Conservation (phyloP, 2,113 vertebrate species). For the Epinephelus moara region DNA sequence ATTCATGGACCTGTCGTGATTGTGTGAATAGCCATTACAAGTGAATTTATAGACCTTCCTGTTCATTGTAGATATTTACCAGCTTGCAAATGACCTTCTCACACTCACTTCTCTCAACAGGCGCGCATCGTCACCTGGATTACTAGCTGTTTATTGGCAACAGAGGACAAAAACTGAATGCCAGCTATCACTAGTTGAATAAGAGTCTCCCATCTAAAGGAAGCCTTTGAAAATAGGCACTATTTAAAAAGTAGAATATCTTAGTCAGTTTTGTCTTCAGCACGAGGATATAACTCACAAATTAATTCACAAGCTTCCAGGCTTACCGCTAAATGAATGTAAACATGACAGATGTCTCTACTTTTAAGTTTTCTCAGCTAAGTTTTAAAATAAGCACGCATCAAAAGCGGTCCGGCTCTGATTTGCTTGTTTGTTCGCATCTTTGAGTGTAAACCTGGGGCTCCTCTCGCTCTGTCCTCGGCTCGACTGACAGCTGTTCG, state of each 20-base stretch:
- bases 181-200: slow-evolving; percentile 1
- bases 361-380: neutral
- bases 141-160: slow-evolving; percentile 40
- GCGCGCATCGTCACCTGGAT: slow-evolving; percentile 22
- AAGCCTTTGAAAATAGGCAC: neutral
- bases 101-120: slow-evolving; percentile 21
- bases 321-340: neutral
- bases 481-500: slow-evolving; percentile 70
- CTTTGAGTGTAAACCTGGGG: slow-evolving; percentile 47
- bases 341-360: slow-evolving; percentile 20
- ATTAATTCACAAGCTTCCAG: neutral
- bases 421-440: slow-evolving; percentile 47
- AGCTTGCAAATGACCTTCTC: slow-evolving; percentile 42
- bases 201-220: neutral
- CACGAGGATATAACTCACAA: neutral
- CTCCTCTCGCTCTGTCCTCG: slow-evolving; percentile 42
- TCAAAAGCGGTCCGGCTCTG: neutral
- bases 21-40: slow-evolving; percentile 36
- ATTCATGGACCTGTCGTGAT: slow-evolving; percentile 24
- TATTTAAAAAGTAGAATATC: neutral
- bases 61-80: slow-evolving; percentile 44
- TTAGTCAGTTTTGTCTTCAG: neutral
- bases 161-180: slow-evolving; percentile 23
- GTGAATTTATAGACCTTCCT: slow-evolving; percentile 40
- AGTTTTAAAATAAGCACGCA: neutral